A percentile compares a stretch with the other conserved stretches of the same genome.
phyloP scores from a whole-genome alignment of 2,113 vertebrate genomes.

The Reinhardtius hippoglossoides region DNA sequence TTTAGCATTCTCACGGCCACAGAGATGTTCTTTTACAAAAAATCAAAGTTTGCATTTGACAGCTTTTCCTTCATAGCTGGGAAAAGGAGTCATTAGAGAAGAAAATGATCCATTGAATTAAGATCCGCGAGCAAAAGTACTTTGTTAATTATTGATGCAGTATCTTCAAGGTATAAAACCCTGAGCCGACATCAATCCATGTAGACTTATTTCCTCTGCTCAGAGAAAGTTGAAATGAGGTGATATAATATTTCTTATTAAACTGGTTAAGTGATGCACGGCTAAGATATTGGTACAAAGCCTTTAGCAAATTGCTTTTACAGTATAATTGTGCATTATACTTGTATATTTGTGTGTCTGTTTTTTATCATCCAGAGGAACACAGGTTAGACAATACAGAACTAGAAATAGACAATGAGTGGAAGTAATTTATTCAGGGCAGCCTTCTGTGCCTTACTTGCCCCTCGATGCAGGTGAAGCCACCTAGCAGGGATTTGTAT shows the following conservation, averaged over 20 bases:
- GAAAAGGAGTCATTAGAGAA: conserved; percentile 42
- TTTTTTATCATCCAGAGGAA: no score
- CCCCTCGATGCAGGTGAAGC: no score
- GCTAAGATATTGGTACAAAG: conserved; percentile 9
- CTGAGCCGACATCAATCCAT: conserved; percentile 46
- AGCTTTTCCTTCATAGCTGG: conserved; percentile 13
- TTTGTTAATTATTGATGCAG: conserved; percentile 62
- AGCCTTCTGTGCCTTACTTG: no score
- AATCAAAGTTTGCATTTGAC: conserved; percentile 29
- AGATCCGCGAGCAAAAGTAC: conserved; percentile 56
- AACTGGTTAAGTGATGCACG: conserved; percentile 23
- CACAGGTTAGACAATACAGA: no score
- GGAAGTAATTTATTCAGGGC: no score
- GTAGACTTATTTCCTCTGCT: conserved; percentile 51
- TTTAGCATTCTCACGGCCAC: conserved; percentile 31
- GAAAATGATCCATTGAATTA: conserved; percentile 47
- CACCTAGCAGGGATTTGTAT: no score
- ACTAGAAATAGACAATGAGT: no score
- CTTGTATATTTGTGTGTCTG: background rate
- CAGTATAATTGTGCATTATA: conserved; percentile 15
- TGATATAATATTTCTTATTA: conserved; percentile 31
- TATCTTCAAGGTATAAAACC: conserved; percentile 56
- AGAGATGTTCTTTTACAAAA: conserved; percentile 16
- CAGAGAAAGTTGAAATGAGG: conserved; percentile 37
- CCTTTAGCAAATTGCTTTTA: conserved; percentile 4